Evolutionary conservation across 2,888 invertebrate genomes (phyloP), one percentile per base, ranked within the genome.

Genomic region (Esperia sulphurella): DNA sequence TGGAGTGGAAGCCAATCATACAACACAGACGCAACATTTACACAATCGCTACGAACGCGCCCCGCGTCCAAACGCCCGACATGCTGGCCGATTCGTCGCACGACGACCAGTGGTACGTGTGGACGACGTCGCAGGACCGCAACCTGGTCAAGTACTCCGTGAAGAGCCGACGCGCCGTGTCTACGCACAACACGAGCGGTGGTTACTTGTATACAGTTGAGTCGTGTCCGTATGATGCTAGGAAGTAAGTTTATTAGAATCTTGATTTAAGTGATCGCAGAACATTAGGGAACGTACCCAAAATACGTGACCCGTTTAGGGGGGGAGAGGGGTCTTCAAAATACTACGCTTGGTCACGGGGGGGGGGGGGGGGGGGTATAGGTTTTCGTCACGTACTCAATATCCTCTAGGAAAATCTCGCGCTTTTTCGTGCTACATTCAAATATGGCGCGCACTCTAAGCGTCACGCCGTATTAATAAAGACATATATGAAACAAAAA

Each of bases 141-240:
- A 78, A 75, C 47, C 59, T 94, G 4, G 68, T 92, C 42, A 85
- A 90, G 53, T 92, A 90, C 47, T 84, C 79, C 28, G 51, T 92
- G 43, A 64, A 70, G 44, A 65, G 78, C 1, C 69, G 68, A 13
- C 68, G 78, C 50, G 75, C 71, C 43, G 49, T 88, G 8, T 65
- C 78, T 1, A 73, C 77, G 3, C 83, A 88, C 56, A 89, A 92
- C 2, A 93, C 93, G 0, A 89, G 93, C 54, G 93, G 93, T 5
- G 94, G 94, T 9, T 92, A 83, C 65, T 74, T 94, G 1, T 93
- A 93, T 63, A 91, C 90, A 31, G 71, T 95, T 28, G 85, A 90
- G 37, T 71, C 91, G 7, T 95, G 94, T 48, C 93, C 94, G 0
- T 81, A 95, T 49, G 95, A 95, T 77, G 94, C 95, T 46, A 91